Evolutionary conservation across 23 tunicate species (phyloP), one percentile per base, ranked within the genome.

Genomic region (Botrylloides violaceus): DNA sequence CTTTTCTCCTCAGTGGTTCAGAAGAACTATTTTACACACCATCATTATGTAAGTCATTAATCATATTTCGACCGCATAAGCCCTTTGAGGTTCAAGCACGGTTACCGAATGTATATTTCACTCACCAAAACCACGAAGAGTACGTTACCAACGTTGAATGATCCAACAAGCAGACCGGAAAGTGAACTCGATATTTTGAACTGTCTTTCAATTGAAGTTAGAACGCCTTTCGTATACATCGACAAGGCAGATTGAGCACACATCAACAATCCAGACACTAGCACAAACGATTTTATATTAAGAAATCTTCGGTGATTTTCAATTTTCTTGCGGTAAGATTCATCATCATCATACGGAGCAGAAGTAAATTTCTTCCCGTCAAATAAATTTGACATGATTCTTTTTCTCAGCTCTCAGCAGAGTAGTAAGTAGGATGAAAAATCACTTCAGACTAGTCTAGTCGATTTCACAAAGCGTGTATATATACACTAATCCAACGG

Each of bases 111-210:
- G n/a, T n/a, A n/a, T 15, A 43, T 43, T 15, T 43, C 53, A 43
- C 85, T 90, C 61, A 90, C 97, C 79, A 60, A 74, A 53, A 83
- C 85, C n/a, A 80, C 86, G 73, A 90, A 83, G 22, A 90, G 48
- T 50, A 90, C 31, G 66, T 90, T 90, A 66, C 97, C 97, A 30
- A 90, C 71, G 66, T 90, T 90, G 75, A 90, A 90, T 23, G 97
- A 73, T 37, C 90, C 85, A 35, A 71, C 97, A 31, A 90, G 73
- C 49, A 90, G 75, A 43, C 97, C 97, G 1, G 97, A 84, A 36
- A 83, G 34, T 2, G 86, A 83, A 70, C 97, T 90, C 7, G 86
- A 75, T 4, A 90, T 83, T 27, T 61, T 75, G 48, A 90, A 90
- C 30, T 75, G 70, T 64, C 81, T 90, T 60, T 90, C 97, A 5